These are phyloP conservation scores for Hylia prasina DNA, from an alignment of 2,113 vertebrate genomes.

Conservation along the genomic window DNA sequence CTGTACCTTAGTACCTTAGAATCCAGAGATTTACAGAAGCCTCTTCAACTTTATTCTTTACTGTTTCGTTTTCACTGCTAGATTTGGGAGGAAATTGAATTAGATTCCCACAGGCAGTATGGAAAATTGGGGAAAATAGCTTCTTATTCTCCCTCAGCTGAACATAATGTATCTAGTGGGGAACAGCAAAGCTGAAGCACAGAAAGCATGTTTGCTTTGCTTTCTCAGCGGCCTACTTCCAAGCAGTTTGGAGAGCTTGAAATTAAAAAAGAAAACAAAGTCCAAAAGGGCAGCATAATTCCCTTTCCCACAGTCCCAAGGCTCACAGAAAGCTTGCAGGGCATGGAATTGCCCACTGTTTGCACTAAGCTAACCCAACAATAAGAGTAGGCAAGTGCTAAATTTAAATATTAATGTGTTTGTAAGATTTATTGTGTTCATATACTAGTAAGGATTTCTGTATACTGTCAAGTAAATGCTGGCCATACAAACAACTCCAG, in stretches of 20 bases:
- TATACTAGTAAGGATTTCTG: background rate
- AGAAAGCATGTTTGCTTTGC: constrained; percentile 13
- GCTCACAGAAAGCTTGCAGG: background rate
- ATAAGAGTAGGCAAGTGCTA: background rate
- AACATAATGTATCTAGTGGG: constrained; percentile 70
- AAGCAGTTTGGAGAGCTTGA: constrained; percentile 21
- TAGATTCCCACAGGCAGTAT: constrained; percentile 78
- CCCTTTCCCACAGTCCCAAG: background rate
- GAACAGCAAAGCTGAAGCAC: background rate
- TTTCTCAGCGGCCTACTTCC: constrained; percentile 61
- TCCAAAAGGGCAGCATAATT: constrained; percentile 2
- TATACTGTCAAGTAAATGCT: background rate
- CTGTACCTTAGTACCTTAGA: constrained; percentile 50
- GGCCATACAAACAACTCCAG: background rate
- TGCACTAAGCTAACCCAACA: background rate
- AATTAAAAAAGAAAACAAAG: constrained; percentile 42
- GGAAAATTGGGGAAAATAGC: constrained; percentile 81
- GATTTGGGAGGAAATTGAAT: constrained; percentile 83
- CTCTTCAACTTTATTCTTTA: constrained; percentile 68
- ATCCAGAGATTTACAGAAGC: constrained; percentile 74
- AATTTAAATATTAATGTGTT: background rate
- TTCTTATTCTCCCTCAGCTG: constrained; percentile 70
- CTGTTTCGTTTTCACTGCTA: constrained; percentile 55
- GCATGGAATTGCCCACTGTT: background rate
- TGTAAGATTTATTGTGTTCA: background rate